Evolutionary conservation across 2,797 vertebrate species (phyloP).

Genomic region (Euthynnus affinis): DNA sequence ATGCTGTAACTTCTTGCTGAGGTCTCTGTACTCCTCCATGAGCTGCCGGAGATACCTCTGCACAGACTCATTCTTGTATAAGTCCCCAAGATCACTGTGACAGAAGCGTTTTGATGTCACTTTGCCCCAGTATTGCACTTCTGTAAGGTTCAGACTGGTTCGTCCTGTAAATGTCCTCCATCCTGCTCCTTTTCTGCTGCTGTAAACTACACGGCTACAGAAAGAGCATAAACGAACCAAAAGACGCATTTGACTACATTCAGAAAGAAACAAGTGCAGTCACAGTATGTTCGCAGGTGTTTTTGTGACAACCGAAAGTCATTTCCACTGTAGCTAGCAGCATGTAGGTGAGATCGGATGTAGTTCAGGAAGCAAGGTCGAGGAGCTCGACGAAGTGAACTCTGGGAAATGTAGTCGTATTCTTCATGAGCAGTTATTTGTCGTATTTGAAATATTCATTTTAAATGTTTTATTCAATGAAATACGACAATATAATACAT

Average conservation of each 20-base stretch:
- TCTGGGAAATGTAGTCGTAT: constrained; percentile 62
- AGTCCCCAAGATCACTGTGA: constrained; percentile 69
- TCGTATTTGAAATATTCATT: no score
- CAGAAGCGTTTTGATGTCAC: constrained; percentile 14
- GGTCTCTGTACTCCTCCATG: constrained; percentile 80
- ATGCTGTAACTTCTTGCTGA: constrained; percentile 76
- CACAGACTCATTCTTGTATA: constrained; percentile 83
- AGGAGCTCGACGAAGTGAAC: not conserved
- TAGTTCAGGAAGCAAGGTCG: not conserved
- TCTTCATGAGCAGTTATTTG: fast-evolving
- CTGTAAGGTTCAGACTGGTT: not conserved
- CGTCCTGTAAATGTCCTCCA: constrained; percentile 48
- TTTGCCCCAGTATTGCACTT: not conserved
- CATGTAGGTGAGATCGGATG: constrained; percentile 37
- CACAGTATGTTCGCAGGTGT: not conserved
- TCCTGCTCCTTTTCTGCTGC: not conserved
- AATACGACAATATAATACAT: no score
- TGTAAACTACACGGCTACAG: constrained; percentile 30
- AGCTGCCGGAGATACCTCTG: constrained; percentile 86
- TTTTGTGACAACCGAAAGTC: not conserved
- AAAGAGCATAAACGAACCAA: constrained; percentile 33
- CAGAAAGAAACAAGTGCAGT: fast-evolving
- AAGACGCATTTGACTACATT: constrained; percentile 52
- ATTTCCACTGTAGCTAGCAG: not conserved
- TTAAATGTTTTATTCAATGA: no score